Conservation (phyloP, 2,888 invertebrate genomes). For the Pristionchus japonicus region DNA sequence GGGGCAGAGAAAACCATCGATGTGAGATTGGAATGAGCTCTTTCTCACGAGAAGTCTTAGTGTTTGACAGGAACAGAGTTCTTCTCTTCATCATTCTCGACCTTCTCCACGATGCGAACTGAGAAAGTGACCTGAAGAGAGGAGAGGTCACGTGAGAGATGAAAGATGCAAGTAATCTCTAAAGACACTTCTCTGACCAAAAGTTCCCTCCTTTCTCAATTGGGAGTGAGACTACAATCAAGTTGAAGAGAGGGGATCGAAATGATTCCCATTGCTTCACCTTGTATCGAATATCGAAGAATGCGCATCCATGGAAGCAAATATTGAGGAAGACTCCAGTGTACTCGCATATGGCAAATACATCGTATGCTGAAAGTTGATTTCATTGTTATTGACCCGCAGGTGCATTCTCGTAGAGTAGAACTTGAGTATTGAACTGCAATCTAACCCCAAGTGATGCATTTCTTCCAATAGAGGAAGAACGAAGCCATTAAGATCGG, state of each 20-base stretch:
- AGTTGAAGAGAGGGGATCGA: neutral
- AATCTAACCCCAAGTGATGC: slow-evolving; percentile 71
- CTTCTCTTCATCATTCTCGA: slow-evolving; percentile 20
- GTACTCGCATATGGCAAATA: slow-evolving; percentile 73
- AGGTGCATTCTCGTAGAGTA: too few species aligned
- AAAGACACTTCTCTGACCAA: neutral
- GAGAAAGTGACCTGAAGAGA: slow-evolving; percentile 45
- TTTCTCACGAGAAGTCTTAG: neutral
- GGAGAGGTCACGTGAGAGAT: neutral
- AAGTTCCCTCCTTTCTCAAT: neutral
- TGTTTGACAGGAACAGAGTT: neutral
- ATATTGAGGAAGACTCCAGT: slow-evolving; percentile 72
- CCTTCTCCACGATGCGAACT: slow-evolving; percentile 41
- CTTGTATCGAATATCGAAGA: slow-evolving; percentile 74
- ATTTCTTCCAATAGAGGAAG: slow-evolving; percentile 73
- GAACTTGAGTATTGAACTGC: neutral
- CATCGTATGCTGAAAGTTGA: slow-evolving; percentile 71
- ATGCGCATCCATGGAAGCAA: slow-evolving; percentile 73
- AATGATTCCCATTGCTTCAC: slow-evolving; percentile 40
- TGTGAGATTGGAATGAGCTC: neutral
- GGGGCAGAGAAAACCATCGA: neutral
- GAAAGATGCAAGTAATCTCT: neutral
- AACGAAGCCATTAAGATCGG: slow-evolving; percentile 71
- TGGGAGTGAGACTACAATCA: neutral
- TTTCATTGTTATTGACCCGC: neutral